Evolutionary conservation across 92 coral and sea anemone species (phyloP).

Genomic region (Diadumene lineata): DNA sequence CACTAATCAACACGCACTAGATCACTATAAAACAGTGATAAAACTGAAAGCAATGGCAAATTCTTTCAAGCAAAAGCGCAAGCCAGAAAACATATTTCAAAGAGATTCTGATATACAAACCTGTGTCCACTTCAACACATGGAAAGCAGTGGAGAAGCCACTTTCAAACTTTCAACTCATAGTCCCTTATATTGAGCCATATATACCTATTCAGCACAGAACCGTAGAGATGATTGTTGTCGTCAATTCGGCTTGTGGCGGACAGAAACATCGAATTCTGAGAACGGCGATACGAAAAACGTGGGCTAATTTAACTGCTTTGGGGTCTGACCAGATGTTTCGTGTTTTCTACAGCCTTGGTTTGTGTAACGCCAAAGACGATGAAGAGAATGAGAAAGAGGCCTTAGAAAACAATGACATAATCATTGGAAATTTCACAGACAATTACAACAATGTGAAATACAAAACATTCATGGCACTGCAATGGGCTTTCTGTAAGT

Average conservation of each 20-base stretch:
- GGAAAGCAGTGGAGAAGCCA: neutral
- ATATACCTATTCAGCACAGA: neutral
- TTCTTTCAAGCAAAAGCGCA: too few relatives aligned
- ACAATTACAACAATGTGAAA: constrained; percentile 28
- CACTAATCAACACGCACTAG: too few relatives aligned
- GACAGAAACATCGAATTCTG: neutral
- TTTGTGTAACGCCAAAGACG: neutral
- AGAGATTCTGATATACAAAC: neutral
- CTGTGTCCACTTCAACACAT: neutral
- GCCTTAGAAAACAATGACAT: constrained; percentile 39
- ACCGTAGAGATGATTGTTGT: constrained; percentile 24
- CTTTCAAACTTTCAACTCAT: neutral
- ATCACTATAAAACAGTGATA: too few relatives aligned
- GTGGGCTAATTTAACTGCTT: constrained; percentile 26
- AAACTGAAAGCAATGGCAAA: too few relatives aligned
- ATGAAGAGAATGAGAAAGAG: constrained; percentile 22
- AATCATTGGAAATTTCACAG: constrained; percentile 45
- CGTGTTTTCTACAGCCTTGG: constrained; percentile 32
- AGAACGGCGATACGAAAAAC: constrained; percentile 49
- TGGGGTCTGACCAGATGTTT: neutral
- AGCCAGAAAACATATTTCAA: too few relatives aligned
- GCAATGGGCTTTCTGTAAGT: constrained; percentile 23
- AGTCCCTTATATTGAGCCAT: neutral
- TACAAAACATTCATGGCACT: constrained; percentile 51
- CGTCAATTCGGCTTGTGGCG: constrained; percentile 40